A percentile compares a stretch with the other conserved stretches of the same genome.
These are phyloP conservation scores for Drosophila infuscata DNA, from an alignment of 2,888 invertebrate species.

Conservation along the genomic window DNA sequence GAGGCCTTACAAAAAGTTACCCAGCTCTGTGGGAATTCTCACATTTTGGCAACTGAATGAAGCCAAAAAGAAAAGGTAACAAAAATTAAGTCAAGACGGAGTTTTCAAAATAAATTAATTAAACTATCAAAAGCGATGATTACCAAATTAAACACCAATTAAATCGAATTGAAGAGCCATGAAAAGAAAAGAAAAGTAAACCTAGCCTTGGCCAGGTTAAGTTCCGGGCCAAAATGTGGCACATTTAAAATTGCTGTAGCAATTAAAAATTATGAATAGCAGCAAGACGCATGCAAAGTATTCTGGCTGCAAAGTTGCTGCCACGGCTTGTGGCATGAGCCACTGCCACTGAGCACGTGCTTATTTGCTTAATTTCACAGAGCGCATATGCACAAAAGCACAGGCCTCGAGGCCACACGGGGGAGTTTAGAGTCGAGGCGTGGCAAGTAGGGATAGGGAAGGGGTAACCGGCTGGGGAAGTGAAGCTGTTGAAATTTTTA, in stretches of 20 bases:
- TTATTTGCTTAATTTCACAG: conserved; percentile 80
- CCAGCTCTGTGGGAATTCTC: background rate
- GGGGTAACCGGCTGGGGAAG: background rate
- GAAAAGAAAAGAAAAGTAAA: background rate
- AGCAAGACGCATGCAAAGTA: conserved; percentile 27
- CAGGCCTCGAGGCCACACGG: conserved; percentile 23
- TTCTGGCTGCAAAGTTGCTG: conserved; percentile 48
- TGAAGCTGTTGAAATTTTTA: conserved; percentile 36
- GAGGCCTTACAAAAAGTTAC: background rate
- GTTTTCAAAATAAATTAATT: background rate
- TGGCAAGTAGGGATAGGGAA: background rate
- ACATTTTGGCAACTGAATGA: background rate
- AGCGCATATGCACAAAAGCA: conserved; percentile 70
- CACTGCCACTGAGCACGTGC: conserved; percentile 39
- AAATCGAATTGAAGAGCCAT: background rate
- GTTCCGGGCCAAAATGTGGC: conserved; percentile 16
- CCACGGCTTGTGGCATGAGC: conserved; percentile 19
- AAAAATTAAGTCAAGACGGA: background rate
- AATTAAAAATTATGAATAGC: conserved; percentile 63
- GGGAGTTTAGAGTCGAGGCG: background rate
- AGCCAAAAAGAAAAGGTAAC: background rate
- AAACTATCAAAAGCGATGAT: background rate
- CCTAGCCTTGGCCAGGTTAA: conserved; percentile 6
- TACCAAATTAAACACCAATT: conserved; percentile 17
- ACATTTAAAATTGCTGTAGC: conserved; percentile 52